A percentile compares a stretch with the other conserved stretches of the same genome.
Evolutionary conservation across 2,888 invertebrate genomes (phyloP).

Genomic region (Tridacna crocea): DNA sequence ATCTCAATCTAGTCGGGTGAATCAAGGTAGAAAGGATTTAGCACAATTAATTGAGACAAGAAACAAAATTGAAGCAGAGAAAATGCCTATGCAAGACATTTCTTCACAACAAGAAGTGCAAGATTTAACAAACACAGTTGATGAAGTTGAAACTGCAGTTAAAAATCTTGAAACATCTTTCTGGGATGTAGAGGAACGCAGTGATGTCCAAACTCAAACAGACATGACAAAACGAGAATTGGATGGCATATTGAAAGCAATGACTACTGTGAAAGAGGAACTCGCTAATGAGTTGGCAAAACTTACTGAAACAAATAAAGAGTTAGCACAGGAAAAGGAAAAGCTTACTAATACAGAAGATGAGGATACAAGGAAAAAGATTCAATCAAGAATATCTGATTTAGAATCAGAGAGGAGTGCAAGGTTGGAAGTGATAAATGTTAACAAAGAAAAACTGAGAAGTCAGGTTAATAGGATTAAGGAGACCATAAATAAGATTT

Average conservation of each 20-base stretch:
- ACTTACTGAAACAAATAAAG: constrained; percentile 37
- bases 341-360: constrained; percentile 31
- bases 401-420: constrained; percentile 44
- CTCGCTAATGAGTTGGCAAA: constrained; percentile 44
- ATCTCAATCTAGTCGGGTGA: too few relatives aligned
- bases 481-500: constrained; percentile 38
- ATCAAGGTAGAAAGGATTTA: too few relatives aligned
- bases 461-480: constrained; percentile 45
- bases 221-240: constrained; percentile 41
- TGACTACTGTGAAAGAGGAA: constrained; percentile 46
- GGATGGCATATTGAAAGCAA: constrained; percentile 42
- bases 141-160: constrained; percentile 41
- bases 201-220: constrained; percentile 28
- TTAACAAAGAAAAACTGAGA: constrained; percentile 42
- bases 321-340: constrained; percentile 31
- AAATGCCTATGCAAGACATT: constrained; percentile 42
- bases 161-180: constrained; percentile 34
- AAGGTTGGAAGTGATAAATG: constrained; percentile 41
- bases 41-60: too few relatives aligned
- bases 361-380: constrained; percentile 30
- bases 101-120: constrained; percentile 39
- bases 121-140: too few relatives aligned
- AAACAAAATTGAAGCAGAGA: constrained; percentile 20
- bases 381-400: constrained; percentile 25
- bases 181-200: constrained; percentile 22